Percentiles rank a stretch among this genome's conserved stretches.
Conservation (phyloP, 2,888 invertebrate species). For the Drosophila pseudotalamancana region DNA sequence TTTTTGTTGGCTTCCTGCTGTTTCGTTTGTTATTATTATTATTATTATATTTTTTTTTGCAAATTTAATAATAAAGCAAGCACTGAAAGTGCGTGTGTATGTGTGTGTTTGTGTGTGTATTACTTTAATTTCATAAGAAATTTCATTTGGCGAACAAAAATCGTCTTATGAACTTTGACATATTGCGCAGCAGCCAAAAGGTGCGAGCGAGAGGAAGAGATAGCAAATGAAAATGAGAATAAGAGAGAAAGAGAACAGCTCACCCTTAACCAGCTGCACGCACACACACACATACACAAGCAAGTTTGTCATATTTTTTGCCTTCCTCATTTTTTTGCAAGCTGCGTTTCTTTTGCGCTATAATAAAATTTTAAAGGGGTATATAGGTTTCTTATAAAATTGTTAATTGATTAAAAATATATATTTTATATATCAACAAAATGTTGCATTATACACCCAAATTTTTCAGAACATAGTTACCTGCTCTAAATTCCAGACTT, state of each 20-base stretch:
- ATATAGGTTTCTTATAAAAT: neutral
- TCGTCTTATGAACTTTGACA: constrained; percentile 60
- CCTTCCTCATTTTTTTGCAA: constrained; percentile 17
- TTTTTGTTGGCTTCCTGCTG: constrained; percentile 37
- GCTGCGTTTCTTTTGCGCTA: constrained; percentile 9
- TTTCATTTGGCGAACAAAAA: constrained; percentile 50
- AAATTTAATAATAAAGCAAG: constrained; percentile 46
- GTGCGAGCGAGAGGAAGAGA: neutral
- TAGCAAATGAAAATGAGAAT: neutral
- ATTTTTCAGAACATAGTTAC: too few species aligned
- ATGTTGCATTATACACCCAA: too few species aligned
- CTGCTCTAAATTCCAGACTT: too few species aligned
- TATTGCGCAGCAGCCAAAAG: constrained; percentile 30
- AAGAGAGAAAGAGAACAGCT: constrained; percentile 14
- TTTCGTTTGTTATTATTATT: constrained; percentile 8
- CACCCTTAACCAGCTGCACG: constrained; percentile 13
- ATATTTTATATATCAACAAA: too few species aligned
- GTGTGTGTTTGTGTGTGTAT: constrained; percentile 19
- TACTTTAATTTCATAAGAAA: constrained; percentile 60
- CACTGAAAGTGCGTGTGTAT: neutral
- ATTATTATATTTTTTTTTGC: constrained; percentile 11
- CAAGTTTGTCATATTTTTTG: constrained; percentile 49
- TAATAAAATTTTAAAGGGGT: neutral
- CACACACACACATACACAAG: constrained; percentile 21
- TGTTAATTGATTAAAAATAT: too few species aligned